phyloP scores from a whole-genome alignment of 2,113 vertebrate species.

The Crypturellus undulatus region DNA sequence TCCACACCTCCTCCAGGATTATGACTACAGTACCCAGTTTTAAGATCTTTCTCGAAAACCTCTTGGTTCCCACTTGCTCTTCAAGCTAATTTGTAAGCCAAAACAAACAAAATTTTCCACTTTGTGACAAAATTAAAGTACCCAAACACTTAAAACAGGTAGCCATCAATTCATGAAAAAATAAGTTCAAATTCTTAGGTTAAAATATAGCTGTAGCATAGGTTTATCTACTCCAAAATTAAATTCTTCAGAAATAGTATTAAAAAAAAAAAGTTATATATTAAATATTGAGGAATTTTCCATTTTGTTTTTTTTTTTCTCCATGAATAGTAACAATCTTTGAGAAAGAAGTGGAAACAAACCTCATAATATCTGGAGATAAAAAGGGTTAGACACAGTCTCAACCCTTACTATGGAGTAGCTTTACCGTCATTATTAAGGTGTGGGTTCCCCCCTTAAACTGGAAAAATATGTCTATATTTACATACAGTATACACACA shows the following conservation, averaged over 20 bases:
- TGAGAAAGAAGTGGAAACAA: constrained; percentile 49
- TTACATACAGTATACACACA: constrained; percentile 74
- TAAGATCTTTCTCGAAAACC: neutral
- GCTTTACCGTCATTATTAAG: constrained; percentile 66
- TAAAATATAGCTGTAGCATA: constrained; percentile 61
- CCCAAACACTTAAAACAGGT: constrained; percentile 31
- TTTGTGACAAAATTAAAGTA: constrained; percentile 24
- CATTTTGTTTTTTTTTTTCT: constrained; percentile 22
- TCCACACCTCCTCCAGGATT: constrained; percentile 7
- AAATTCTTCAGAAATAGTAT: constrained; percentile 61
- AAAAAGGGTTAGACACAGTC: constrained; percentile 44
- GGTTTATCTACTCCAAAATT: constrained; percentile 62
- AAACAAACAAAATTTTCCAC: constrained; percentile 46
- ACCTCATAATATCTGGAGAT: constrained; percentile 44
- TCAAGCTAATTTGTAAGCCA: constrained; percentile 18
- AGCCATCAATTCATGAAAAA: constrained; percentile 39
- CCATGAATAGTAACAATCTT: constrained; percentile 59
- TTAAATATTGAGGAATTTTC: constrained; percentile 54
- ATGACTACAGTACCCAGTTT: neutral
- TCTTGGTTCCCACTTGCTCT: neutral
- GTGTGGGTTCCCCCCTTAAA: constrained; percentile 42
- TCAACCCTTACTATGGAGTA: constrained; percentile 36
- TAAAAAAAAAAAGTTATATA: constrained; percentile 52
- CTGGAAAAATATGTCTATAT: constrained; percentile 67
- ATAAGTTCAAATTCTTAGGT: constrained; percentile 54